A percentile compares a stretch with the other conserved stretches of the same genome.
phyloP scores from a whole-genome alignment of 2,888 invertebrate genomes.

The Netelia inedita region DNA sequence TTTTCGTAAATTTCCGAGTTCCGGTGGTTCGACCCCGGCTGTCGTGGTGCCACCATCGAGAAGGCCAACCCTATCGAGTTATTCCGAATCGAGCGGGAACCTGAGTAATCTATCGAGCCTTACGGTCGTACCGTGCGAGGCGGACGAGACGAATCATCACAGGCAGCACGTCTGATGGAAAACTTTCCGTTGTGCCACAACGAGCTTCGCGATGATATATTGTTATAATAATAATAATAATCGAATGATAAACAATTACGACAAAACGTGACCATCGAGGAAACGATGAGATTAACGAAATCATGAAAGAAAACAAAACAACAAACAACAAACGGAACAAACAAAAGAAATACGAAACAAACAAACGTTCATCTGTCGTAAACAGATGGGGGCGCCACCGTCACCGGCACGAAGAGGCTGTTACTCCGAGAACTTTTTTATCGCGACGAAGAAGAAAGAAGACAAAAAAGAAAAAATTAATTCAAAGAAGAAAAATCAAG shows the following conservation, averaged over 20 bases:
- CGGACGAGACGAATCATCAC: constrained; percentile 81
- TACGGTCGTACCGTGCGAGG: constrained; percentile 82
- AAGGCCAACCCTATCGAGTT: constrained; percentile 79
- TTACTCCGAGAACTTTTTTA: constrained; percentile 33
- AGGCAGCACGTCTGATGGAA: constrained; percentile 79
- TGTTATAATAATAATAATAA: too few species aligned
- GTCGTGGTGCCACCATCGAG: constrained; percentile 71
- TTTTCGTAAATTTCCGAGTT: constrained; percentile 80
- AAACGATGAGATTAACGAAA: neutral
- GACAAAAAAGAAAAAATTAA: neutral
- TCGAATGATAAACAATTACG: constrained; percentile 33
- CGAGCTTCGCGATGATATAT: constrained; percentile 30
- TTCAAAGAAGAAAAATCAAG: constrained; percentile 8
- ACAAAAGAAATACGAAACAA: neutral
- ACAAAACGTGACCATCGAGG: neutral
- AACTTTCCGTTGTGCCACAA: constrained; percentile 68
- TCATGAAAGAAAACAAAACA: neutral
- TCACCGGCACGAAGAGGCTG: constrained; percentile 50
- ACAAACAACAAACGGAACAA: neutral
- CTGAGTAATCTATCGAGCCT: constrained; percentile 82
- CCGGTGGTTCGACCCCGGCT: constrained; percentile 80
- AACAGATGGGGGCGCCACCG: constrained; percentile 28
- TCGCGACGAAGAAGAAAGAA: constrained; percentile 7
- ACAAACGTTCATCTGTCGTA: constrained; percentile 8
- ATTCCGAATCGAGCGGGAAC: constrained; percentile 83